These are phyloP conservation scores for Ormyrus labotus DNA, from an alignment of 2,888 invertebrate genomes.

Conservation along the genomic window DNA sequence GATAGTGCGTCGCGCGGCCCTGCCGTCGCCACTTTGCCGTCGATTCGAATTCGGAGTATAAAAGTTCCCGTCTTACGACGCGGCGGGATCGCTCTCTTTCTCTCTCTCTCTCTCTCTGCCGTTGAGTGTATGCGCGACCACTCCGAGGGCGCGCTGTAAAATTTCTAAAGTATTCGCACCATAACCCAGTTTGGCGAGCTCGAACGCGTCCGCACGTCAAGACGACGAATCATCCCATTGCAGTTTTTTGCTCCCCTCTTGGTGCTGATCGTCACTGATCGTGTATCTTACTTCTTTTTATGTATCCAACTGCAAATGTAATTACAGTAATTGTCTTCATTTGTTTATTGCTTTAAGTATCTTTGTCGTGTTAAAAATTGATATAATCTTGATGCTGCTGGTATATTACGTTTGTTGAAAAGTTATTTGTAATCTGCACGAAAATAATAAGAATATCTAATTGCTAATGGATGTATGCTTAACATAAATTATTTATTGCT, in stretches of 20 bases:
- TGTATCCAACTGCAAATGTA: no score
- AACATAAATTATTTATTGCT: no score
- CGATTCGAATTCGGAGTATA: conserved; percentile 59
- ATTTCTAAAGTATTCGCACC: conserved; percentile 62
- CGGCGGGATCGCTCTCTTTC: not conserved
- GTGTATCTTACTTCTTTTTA: no score
- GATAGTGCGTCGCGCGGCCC: not conserved
- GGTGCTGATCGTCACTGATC: no score
- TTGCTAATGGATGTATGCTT: no score
- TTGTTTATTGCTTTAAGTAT: no score
- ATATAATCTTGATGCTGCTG: no score
- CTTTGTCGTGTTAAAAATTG: no score
- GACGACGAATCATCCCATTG: conserved; percentile 61
- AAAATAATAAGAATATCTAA: no score
- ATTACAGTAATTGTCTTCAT: no score
- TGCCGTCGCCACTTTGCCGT: conserved; percentile 39
- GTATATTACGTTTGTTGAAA: no score
- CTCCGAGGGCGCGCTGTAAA: conserved; percentile 60
- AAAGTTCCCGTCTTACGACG: conserved; percentile 58
- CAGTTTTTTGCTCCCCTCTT: conserved; percentile 31
- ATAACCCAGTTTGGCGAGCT: conserved; percentile 64
- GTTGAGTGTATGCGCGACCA: conserved; percentile 48
- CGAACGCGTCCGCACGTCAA: conserved; percentile 58
- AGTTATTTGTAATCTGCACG: no score
- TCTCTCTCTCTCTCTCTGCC: conserved; percentile 17